Evolutionary conservation across 2,113 vertebrate genomes (phyloP).

Genomic region (Chionomys nivalis): DNA sequence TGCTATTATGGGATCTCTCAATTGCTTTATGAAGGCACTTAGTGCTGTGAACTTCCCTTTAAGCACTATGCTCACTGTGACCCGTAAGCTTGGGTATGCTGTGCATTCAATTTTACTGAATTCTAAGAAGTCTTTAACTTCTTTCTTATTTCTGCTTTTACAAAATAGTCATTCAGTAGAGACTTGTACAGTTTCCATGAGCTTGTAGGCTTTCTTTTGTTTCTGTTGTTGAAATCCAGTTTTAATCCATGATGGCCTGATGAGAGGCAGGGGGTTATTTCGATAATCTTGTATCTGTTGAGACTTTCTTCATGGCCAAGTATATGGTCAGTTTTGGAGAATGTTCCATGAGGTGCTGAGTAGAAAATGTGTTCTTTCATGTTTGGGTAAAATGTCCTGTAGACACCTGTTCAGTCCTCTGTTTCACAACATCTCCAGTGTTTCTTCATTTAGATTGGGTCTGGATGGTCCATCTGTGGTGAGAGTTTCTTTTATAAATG

Average conservation of each 20-base stretch:
- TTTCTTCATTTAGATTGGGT: background rate
- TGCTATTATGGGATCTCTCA: background rate
- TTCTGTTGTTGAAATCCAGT: background rate
- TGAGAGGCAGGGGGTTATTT: background rate
- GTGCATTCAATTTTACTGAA: background rate
- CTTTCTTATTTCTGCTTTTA: background rate
- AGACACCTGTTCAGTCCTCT: background rate
- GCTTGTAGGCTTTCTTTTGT: background rate
- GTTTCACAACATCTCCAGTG: background rate
- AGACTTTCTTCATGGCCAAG: background rate
- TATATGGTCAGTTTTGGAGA: background rate
- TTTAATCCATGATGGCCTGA: background rate
- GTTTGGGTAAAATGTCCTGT: background rate
- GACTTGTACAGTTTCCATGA: background rate
- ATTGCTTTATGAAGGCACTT: background rate
- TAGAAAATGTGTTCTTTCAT: background rate
- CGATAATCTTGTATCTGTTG: background rate
- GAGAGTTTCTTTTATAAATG: background rate
- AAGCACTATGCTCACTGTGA: background rate
- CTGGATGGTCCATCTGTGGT: background rate
- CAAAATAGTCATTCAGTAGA: background rate
- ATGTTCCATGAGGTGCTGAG: background rate
- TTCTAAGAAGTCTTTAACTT: background rate
- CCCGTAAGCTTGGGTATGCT: background rate
- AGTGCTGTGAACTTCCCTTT: background rate